Conservation (phyloP, 2,888 invertebrate genomes). For the Xanthia icteritia region DNA sequence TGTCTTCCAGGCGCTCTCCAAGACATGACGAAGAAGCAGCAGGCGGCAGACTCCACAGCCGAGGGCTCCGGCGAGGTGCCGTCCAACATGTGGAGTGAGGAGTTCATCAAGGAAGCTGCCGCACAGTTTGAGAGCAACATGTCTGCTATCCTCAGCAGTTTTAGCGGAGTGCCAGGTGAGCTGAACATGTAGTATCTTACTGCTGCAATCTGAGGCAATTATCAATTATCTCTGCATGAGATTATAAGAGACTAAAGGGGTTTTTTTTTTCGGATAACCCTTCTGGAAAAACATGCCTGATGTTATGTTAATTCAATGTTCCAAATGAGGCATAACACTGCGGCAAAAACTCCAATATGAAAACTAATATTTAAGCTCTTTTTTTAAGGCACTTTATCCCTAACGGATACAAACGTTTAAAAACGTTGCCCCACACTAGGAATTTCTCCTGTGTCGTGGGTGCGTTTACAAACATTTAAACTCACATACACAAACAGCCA, state of each 20-base stretch:
- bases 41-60: constrained; percentile 57
- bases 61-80: constrained; percentile 71
- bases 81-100: constrained; percentile 92
- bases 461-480: no score
- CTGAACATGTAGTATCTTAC: not conserved
- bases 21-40: constrained; percentile 85
- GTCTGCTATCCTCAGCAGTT: constrained; percentile 88
- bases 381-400: no score
- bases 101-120: constrained; percentile 93
- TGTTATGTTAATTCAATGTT: not conserved
- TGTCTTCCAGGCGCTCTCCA: constrained; percentile 90
- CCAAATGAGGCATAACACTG: not conserved
- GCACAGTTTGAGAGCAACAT: constrained; percentile 93
- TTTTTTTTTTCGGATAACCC: no score
- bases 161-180: constrained; percentile 86
- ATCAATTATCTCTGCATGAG: not conserved
- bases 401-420: no score
- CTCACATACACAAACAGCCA: no score
- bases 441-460: no score
- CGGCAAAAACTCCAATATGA: no score
- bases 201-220: not conserved
- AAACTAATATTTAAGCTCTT: no score
- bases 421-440: no score
- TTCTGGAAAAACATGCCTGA: not conserved
- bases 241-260: no score